Evolutionary conservation across 2,797 vertebrate species (phyloP).

Genomic region (Labeo calbasu): DNA sequence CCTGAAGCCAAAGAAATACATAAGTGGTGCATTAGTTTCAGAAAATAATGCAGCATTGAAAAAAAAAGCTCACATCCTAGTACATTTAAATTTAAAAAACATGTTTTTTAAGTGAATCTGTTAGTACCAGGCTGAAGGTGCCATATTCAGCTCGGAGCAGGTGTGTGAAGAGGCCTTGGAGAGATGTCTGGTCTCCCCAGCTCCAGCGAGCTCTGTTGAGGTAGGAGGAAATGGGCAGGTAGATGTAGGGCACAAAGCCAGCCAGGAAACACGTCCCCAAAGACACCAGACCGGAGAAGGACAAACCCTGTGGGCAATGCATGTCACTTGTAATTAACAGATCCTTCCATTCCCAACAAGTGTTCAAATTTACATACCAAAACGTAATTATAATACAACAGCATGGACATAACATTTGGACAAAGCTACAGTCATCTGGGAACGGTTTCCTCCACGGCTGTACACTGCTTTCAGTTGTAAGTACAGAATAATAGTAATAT

Average conservation of each 20-base stretch:
- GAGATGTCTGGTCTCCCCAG: slow-evolving; percentile 95
- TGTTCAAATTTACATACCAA: slow-evolving; percentile 1
- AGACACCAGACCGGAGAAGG: slow-evolving; percentile 71
- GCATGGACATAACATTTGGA: neutral
- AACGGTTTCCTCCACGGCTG: neutral
- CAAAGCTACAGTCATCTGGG: neutral
- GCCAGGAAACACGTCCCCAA: slow-evolving; percentile 82
- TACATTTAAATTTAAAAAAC: neutral
- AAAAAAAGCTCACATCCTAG: neutral
- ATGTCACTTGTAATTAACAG: neutral
- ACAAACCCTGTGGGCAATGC: slow-evolving; percentile 84
- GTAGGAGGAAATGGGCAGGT: slow-evolving; percentile 91
- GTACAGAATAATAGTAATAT: neutral
- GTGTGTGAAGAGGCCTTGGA: slow-evolving; percentile 90
- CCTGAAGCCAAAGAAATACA: slow-evolving; percentile 76
- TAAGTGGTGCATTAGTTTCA: neutral
- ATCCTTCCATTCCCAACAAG: slow-evolving; percentile 1
- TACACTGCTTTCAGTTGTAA: neutral
- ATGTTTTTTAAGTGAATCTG: neutral
- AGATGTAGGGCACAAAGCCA: slow-evolving; percentile 90
- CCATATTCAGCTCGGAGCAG: slow-evolving; percentile 95
- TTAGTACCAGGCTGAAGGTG: slow-evolving; percentile 85
- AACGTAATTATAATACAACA: neutral
- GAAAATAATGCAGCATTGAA: neutral
- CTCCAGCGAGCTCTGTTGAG: slow-evolving; percentile 90